Evolutionary conservation across 2,113 vertebrate genomes (phyloP).

Genomic region (Odocoileus virginianus): DNA sequence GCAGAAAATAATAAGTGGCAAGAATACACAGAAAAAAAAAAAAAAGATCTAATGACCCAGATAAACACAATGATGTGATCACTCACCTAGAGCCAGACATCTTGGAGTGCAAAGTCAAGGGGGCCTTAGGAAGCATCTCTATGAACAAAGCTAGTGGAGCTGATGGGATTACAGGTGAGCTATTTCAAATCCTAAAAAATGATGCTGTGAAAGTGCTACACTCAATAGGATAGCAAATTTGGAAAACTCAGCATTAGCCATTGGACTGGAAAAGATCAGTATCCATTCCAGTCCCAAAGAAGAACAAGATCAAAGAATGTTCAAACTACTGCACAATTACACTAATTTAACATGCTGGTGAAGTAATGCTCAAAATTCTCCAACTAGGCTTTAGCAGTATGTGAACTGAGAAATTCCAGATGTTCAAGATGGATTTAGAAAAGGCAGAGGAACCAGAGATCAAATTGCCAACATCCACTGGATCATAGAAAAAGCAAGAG

Average conservation of each 20-base stretch:
- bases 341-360: neutral
- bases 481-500: neutral
- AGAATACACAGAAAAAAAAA: neutral
- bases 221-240: neutral
- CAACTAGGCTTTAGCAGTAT: neutral
- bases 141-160: neutral
- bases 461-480: neutral
- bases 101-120: neutral
- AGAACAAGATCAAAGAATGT: neutral
- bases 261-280: neutral
- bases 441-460: neutral
- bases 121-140: neutral
- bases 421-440: neutral
- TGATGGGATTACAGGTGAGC: neutral
- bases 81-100: neutral
- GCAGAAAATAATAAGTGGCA: neutral
- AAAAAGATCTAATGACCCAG: neutral
- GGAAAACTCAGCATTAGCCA: neutral
- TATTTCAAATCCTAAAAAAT: neutral
- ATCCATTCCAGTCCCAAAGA: neutral
- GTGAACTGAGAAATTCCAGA: neutral
- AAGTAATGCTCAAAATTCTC: neutral
- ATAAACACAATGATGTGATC: neutral
- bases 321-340: neutral
- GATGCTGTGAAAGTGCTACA: neutral